Evolutionary conservation across 2,113 vertebrate genomes (phyloP).

Genomic region (Paralichthys olivaceus): DNA sequence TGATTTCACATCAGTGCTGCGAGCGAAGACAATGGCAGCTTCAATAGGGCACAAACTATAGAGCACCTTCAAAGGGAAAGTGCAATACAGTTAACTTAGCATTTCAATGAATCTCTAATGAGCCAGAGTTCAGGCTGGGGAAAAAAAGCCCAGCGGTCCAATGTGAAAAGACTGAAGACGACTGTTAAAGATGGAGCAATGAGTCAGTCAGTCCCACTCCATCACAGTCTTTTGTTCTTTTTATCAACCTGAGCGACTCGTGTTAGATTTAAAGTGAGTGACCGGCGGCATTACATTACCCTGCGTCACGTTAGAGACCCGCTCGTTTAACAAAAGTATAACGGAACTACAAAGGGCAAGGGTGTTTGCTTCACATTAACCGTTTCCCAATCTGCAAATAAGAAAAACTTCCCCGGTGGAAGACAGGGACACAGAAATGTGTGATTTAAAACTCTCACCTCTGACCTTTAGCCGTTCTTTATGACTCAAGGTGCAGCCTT

Average conservation of each 20-base stretch:
- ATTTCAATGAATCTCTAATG: conserved; percentile 71
- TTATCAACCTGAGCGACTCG: not conserved
- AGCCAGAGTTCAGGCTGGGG: not conserved
- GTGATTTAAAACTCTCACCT: conserved; percentile 2
- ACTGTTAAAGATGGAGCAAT: conserved; percentile 26
- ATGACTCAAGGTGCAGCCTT: not conserved
- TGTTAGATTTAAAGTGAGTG: conserved; percentile 23
- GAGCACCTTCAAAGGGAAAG: conserved; percentile 55
- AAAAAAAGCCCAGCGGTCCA: too few species aligned
- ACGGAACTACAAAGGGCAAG: not conserved
- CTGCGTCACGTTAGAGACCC: not conserved
- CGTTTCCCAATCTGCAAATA: not conserved
- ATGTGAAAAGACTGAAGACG: not conserved
- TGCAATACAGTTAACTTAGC: conserved; percentile 61
- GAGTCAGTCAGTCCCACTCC: conserved; percentile 19
- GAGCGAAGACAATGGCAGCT: conserved; percentile 52
- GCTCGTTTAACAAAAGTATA: not conserved
- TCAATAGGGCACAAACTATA: conserved; percentile 46
- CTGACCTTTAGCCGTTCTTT: not conserved
- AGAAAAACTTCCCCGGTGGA: too few species aligned
- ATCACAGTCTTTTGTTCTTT: conserved; percentile 45
- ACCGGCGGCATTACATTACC: too few species aligned
- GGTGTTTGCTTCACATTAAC: too few species aligned
- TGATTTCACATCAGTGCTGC: conserved; percentile 58
- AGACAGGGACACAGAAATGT: not conserved